These are phyloP conservation scores for Hylaeus anthracinus DNA, from an alignment of 1,140 invertebrate species.

Conservation along the genomic window DNA sequence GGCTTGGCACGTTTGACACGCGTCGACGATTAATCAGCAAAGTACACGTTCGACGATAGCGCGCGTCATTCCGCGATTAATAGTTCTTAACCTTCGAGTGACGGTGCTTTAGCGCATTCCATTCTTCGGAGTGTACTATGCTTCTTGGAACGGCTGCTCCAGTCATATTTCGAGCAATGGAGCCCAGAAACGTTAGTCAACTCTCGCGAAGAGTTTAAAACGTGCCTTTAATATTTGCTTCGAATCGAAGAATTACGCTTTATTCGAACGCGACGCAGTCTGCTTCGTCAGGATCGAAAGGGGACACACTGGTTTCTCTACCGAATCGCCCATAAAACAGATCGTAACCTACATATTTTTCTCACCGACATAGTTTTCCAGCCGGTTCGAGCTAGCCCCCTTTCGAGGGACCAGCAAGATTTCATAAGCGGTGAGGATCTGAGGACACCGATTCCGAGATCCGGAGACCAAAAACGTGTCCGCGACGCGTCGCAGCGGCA, in stretches of 20 bases:
- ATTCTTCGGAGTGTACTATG: not conserved
- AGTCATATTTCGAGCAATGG: not conserved
- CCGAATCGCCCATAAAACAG: conserved; percentile 2
- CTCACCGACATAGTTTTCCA: too few species aligned
- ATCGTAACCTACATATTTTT: not conserved
- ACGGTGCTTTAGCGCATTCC: not conserved
- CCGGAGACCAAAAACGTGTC: conserved; percentile 39
- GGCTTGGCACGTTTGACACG: conserved; percentile 42
- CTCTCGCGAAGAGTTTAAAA: too few species aligned
- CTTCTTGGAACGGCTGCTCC: not conserved
- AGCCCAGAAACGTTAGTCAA: not conserved
- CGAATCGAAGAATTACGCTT: too few species aligned
- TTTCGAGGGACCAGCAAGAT: not conserved
- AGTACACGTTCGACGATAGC: conserved; percentile 4
- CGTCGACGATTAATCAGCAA: conserved; percentile 44
- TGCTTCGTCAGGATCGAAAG: too few species aligned
- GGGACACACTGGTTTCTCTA: not conserved
- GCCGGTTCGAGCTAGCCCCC: too few species aligned
- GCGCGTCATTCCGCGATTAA: conserved; percentile 19
- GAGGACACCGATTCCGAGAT: conserved; percentile 17
- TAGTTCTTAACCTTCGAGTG: conserved; percentile 13
- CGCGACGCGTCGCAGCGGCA: conserved; percentile 3
- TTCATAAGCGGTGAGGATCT: not conserved
- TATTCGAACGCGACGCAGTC: too few species aligned
- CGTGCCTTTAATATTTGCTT: too few species aligned